Base-by-base conservation (phyloP, 2,888 invertebrate genomes). In the Lithophane ornitopus region DNA sequence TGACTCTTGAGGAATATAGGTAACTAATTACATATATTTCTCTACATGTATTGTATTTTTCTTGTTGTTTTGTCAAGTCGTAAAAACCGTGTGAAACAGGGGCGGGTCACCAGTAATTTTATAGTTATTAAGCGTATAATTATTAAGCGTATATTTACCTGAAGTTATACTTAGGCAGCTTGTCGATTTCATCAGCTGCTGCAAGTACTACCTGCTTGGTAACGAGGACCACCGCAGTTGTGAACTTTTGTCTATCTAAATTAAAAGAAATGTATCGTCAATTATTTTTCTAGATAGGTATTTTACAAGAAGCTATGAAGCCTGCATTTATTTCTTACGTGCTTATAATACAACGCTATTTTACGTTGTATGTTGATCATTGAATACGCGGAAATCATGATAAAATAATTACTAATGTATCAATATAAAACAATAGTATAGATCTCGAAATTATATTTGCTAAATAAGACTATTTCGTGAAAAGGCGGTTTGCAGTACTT, bases 171-270 rank as follows among this genome's bases (percentile, higher is more conserved):
- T 70, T 70, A 16, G 70, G 70, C 2, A 71, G 70, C 22, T 70
- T 70, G 26, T 71, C 70, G 39, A 71, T 26, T 49, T 71, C 70
- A 26, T 49, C 70, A 39, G 70, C 70, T 6, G 70, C 11, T 39
- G 70, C 70, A 39, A 71, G 70, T 0, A 70, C 70, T 11, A 71
- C 49, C 70, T 71, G 70, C 39, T 26, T 39, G 26, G 70, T 71
- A 26, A 71, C 70, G 22, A 71, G 70, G 39, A 71, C 70, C 9
- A 71, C 70, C 11, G 70, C 49, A 11, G 70, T 71, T 49, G 70
- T 71, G 26, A 70, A 70, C 22, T 71, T 71, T 34, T 71, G 39
- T 11, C 39, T 1, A 16, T 26, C 70, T 71, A 26, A 22, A 70
- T 46, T 44, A 34, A 70, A 70, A 68, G 2, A 44, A 41, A 41